phyloP scores from a whole-genome alignment of 2,113 vertebrate genomes.

The Amphilophus citrinellus region DNA sequence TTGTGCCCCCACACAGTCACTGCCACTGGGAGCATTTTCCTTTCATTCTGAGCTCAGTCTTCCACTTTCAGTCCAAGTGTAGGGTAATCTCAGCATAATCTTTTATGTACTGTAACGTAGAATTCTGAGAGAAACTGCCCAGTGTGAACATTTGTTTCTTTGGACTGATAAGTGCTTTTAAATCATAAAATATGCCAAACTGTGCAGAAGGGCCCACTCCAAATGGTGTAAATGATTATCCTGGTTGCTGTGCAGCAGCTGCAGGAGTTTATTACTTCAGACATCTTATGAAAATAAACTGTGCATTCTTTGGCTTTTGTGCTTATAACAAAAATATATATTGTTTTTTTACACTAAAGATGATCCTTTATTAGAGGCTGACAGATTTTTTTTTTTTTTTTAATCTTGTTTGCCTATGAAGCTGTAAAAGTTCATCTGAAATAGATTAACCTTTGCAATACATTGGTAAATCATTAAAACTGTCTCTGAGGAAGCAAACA shows the following conservation, averaged over 20 bases:
- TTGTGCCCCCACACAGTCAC: neutral
- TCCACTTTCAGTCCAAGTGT: too few relatives aligned
- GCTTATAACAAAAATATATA: neutral
- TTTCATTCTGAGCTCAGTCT: too few relatives aligned
- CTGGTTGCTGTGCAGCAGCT: neutral
- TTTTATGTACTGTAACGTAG: too few relatives aligned
- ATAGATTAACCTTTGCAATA: neutral
- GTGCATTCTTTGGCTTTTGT: neutral
- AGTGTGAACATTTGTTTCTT: too few relatives aligned
- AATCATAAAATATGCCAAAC: neutral
- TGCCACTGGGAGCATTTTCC: neutral
- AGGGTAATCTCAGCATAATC: too few relatives aligned
- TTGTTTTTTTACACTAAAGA: neutral
- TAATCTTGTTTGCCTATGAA: neutral
- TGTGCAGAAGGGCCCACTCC: neutral
- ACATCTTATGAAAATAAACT: neutral
- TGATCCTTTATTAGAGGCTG: neutral
- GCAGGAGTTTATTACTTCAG: neutral
- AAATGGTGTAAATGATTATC: neutral
- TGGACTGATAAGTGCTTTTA: too few relatives aligned
- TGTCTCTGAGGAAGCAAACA: neutral
- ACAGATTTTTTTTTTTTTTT: too few relatives aligned
- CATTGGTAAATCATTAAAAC: neutral
- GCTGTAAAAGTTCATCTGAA: neutral
- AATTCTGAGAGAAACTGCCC: too few relatives aligned